Percentiles rank a stretch among this genome's conserved stretches.
Evolutionary conservation across 2,113 vertebrate species (phyloP).

Genomic region (Antennarius striatus): DNA sequence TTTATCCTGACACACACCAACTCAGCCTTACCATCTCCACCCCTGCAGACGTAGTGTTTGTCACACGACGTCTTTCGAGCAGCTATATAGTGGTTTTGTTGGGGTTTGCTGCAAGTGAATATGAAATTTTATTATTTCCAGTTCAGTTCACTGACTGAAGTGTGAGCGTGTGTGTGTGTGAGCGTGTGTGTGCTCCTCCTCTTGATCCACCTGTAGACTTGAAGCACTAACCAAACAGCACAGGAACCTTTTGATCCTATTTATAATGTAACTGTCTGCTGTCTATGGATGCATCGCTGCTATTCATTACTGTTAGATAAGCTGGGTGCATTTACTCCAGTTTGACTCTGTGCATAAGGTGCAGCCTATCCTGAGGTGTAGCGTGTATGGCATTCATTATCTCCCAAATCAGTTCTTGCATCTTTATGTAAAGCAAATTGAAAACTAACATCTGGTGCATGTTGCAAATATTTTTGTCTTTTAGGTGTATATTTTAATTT

Average conservation of each 20-base stretch:
- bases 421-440: neutral
- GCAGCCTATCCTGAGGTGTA: constrained; percentile 16
- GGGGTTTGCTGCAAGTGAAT: neutral
- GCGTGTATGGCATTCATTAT: constrained; percentile 33
- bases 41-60: constrained; percentile 6
- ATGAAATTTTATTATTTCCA: too few species aligned
- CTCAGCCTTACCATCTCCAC: constrained; percentile 54
- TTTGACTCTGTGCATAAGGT: neutral
- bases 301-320: too few species aligned
- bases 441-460: constrained; percentile 14
- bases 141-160: too few species aligned
- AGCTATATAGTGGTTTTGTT: constrained; percentile 7
- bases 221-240: neutral
- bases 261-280: neutral
- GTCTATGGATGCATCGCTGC: too few species aligned
- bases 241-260: neutral
- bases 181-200: neutral
- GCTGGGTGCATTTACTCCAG: too few species aligned
- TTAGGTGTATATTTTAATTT: constrained; percentile 9
- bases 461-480: constrained; percentile 2
- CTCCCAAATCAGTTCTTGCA: neutral
- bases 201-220: constrained; percentile 12
- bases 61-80: constrained; percentile 15
- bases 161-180: too few species aligned
- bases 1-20: constrained; percentile 29